Percentiles rank a stretch among this genome's conserved stretches.
Evolutionary conservation across 2,113 vertebrate species (phyloP).

Genomic region (Lutjanus erythropterus): DNA sequence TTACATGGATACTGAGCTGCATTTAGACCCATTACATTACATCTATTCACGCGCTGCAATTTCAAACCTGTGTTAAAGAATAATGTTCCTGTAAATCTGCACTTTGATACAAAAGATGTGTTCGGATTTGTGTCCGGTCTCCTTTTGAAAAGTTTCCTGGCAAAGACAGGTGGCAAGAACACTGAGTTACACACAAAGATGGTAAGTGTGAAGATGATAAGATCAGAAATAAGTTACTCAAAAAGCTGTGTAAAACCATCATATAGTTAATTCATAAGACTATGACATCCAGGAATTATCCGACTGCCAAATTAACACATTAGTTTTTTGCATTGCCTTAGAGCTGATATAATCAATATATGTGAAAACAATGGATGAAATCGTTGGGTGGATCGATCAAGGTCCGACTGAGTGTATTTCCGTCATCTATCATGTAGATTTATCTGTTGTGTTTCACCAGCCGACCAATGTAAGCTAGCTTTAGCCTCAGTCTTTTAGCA

Average conservation of each 20-base stretch:
- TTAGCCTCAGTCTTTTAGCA: too few species aligned
- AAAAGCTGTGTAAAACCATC: background rate
- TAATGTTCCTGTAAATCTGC: background rate
- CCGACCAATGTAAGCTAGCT: too few species aligned
- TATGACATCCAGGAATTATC: background rate
- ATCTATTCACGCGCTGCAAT: conserved; percentile 20
- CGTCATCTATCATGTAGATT: too few species aligned
- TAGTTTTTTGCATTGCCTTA: background rate
- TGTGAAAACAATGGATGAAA: too few species aligned
- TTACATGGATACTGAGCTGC: conserved; percentile 53
- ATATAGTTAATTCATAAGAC: background rate
- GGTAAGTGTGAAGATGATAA: background rate
- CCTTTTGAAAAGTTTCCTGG: background rate
- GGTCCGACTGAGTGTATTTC: too few species aligned
- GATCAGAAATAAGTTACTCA: background rate
- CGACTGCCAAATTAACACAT: background rate
- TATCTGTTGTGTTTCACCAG: too few species aligned
- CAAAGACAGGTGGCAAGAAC: background rate
- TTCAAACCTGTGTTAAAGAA: conserved; percentile 8
- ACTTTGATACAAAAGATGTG: background rate
- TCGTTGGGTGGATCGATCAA: too few species aligned
- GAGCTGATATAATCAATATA: background rate
- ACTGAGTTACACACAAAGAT: background rate
- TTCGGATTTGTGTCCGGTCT: background rate
- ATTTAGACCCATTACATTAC: conserved; percentile 36